Evolutionary conservation across 2,888 invertebrate genomes (phyloP).

Genomic region (Belgica antarctica): DNA sequence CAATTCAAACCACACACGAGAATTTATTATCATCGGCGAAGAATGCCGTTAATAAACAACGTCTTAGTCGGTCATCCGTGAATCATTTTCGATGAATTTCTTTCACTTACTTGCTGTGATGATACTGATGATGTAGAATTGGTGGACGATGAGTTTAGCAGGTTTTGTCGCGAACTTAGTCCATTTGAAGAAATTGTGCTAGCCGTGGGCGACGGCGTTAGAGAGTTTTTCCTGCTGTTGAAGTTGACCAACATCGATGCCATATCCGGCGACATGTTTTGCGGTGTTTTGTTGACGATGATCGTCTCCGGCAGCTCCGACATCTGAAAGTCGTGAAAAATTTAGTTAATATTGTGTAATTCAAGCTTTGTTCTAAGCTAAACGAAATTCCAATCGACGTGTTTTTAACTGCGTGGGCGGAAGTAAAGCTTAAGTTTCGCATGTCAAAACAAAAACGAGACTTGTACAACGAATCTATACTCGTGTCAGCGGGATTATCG

Average conservation of each 20-base stretch:
- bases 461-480: neutral
- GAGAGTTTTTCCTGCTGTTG: conserved; percentile 62
- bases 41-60: too few relatives aligned
- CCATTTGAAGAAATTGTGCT: too few relatives aligned
- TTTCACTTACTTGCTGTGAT: conserved; percentile 36
- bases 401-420: too few relatives aligned
- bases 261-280: conserved; percentile 58
- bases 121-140: conserved; percentile 26
- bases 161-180: neutral
- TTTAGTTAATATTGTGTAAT: neutral
- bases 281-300: neutral
- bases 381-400: too few relatives aligned
- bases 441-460: too few relatives aligned
- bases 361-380: neutral
- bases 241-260: conserved; percentile 71
- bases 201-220: neutral
- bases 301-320: conserved; percentile 54
- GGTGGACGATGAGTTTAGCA: neutral
- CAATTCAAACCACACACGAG: too few relatives aligned
- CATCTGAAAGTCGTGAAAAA: conserved; percentile 50
- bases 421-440: too few relatives aligned
- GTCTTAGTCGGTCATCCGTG: too few relatives aligned
- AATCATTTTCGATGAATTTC: neutral
- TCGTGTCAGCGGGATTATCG: too few relatives aligned
- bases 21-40: too few relatives aligned